A percentile compares a stretch with the other conserved stretches of the same genome.
Evolutionary conservation across 1,140 invertebrate genomes (phyloP).

Genomic region (Ceratina japonica): DNA sequence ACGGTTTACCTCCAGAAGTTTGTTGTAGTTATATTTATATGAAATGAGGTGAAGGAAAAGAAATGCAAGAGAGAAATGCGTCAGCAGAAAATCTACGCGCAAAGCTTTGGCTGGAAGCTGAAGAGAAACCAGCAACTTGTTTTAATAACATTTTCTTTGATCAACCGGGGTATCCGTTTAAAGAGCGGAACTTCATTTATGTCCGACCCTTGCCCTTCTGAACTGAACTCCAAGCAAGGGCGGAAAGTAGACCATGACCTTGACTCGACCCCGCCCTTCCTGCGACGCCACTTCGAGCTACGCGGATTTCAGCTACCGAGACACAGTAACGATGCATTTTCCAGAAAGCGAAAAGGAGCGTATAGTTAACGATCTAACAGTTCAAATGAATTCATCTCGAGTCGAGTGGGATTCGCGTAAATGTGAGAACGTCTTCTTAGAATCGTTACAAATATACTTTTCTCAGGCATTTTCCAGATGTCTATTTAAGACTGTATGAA

Average conservation of each 20-base stretch:
- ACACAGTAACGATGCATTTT: conserved; percentile 19
- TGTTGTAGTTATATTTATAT: too few species aligned
- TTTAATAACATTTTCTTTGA: conserved; percentile 17
- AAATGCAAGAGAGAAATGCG: too few species aligned
- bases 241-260: conserved; percentile 40
- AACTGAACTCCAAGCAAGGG: neutral
- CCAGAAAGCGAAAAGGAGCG: neutral
- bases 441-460: too few species aligned
- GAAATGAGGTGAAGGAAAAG: too few species aligned
- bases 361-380: neutral
- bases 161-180: neutral
- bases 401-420: neutral
- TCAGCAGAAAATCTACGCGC: too few species aligned
- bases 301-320: neutral
- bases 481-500: too few species aligned
- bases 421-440: neutral
- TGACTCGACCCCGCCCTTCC: conserved; percentile 19
- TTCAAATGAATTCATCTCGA: neutral
- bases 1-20: too few species aligned
- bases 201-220: neutral
- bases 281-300: neutral
- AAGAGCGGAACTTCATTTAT: conserved; percentile 8
- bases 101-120: too few species aligned
- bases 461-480: too few species aligned
- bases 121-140: neutral